Evolutionary conservation across 2,888 invertebrate species (phyloP).

Genomic region (Andrena camellia): DNA sequence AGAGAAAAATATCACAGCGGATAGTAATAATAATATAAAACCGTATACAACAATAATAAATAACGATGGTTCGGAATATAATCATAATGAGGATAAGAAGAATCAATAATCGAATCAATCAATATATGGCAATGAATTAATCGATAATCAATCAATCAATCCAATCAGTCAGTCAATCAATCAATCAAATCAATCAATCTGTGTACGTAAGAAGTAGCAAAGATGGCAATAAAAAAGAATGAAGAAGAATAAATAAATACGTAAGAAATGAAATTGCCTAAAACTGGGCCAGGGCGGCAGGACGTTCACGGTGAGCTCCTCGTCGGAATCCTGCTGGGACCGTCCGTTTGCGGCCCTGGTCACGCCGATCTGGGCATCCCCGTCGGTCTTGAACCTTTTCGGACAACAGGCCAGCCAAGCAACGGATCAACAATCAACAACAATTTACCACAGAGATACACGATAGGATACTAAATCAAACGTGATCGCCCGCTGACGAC

Average conservation of each 20-base stretch:
- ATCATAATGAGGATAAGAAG: constrained; percentile 62
- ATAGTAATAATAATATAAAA: constrained; percentile 55
- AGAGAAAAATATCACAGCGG: constrained; percentile 47
- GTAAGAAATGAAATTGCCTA: constrained; percentile 85
- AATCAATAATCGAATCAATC: constrained; percentile 62
- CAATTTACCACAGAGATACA: constrained; percentile 68
- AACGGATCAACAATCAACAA: constrained; percentile 83
- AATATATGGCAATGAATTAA: constrained; percentile 55
- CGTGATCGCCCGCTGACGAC: constrained; percentile 44
- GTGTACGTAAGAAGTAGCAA: constrained; percentile 75
- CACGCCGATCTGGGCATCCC: constrained; percentile 82
- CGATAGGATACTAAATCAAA: constrained; percentile 45
- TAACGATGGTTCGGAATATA: constrained; percentile 58
- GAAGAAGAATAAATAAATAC: constrained; percentile 83
- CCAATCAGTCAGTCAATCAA: constrained; percentile 58
- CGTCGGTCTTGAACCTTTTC: constrained; percentile 85
- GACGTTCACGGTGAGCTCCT: constrained; percentile 85
- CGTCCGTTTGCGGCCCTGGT: constrained; percentile 80
- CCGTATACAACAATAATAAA: constrained; percentile 66
- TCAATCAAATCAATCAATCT: constrained; percentile 60
- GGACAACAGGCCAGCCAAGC: constrained; percentile 83
- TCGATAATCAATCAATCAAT: constrained; percentile 59
- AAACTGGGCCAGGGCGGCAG: constrained; percentile 85
- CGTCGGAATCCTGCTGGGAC: constrained; percentile 84
- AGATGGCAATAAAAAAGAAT: constrained; percentile 76